A percentile compares a stretch with the other conserved stretches of the same genome.
Evolutionary conservation across 2,797 vertebrate genomes (phyloP).

Genomic region (Picus viridis): DNA sequence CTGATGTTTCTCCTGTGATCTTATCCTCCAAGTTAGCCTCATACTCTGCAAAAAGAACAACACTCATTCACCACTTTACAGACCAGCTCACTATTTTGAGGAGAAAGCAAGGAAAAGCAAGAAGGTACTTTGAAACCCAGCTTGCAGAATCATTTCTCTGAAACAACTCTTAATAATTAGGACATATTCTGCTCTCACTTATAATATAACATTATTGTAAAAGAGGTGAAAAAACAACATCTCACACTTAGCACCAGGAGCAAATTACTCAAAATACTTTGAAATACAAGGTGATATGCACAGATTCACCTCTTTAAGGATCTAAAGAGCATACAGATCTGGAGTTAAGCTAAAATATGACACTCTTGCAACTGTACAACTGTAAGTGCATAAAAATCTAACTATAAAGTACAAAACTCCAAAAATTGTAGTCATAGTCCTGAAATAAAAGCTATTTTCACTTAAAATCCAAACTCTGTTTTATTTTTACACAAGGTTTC

Average conservation of each 20-base stretch:
- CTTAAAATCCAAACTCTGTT: not conserved
- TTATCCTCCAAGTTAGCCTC: constrained; percentile 89
- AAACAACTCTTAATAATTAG: not conserved
- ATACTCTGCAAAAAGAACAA: constrained; percentile 85
- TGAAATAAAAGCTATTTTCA: not conserved
- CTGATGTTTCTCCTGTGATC: constrained; percentile 90
- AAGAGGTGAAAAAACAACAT: not conserved
- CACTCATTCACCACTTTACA: not conserved
- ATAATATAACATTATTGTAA: not conserved
- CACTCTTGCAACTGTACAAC: not conserved
- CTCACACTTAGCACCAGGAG: not conserved
- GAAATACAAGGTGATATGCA: not conserved
- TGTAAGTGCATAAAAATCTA: not conserved
- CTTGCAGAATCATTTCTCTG: not conserved
- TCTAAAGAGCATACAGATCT: not conserved
- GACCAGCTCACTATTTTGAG: not conserved
- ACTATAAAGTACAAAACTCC: not conserved
- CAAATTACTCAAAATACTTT: not conserved
- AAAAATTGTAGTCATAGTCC: not conserved
- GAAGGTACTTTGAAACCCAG: not conserved
- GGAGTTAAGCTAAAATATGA: not conserved
- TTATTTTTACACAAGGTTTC: not conserved
- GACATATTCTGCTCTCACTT: not conserved
- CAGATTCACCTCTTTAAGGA: not conserved
- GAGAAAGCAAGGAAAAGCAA: not conserved